Base-by-base conservation (phyloP, 2,797 vertebrate species). In the Sebastes steindachneri region DNA sequence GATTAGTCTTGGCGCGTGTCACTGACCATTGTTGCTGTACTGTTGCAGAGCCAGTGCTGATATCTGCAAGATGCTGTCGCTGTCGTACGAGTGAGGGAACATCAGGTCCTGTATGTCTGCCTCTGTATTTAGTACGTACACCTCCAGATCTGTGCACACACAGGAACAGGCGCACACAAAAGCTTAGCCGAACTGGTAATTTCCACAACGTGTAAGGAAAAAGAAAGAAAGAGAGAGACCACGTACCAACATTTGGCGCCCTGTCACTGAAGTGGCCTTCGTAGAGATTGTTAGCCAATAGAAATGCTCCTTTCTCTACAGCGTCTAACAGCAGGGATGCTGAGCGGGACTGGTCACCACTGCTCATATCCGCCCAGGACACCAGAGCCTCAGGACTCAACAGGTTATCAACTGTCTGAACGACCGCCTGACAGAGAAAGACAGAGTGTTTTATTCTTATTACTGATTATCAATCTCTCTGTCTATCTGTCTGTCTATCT, bases 11-110 rank as follows among this genome's bases (percentile, higher is more conserved):
- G 57, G 26, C 73, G 29, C n/a, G 11, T 57, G 57, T 45, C 58
- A 90, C 96, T 93, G 54, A 98, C 97, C 97, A 0, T 98, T 98
- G 73, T 97, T 97, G 92, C 97, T 98, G 95, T 98, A 98, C 90
- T 98, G 97, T 64, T 98, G 97, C 94, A 98, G 96, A 67, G 97
- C 97, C 76, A 94, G 94, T 2, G 97, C 96, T 0, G 97, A 97
- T 26, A 98, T 97, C 88, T 98, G 97, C 80, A 98, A 96, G 79
- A 96, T 97, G 89, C 96, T 97, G 91, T 97, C 96, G 0, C 97
- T 97, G 70, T 97, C 96, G 2, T 97, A 96, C 15, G 97, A 96
- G 90, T 98, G 96, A 35, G 97, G 97, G 84, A 98, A 98, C 9
- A 95, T 95, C 82, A 98, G 88, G 86, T 98, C 97, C 86, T 97